phyloP scores from a whole-genome alignment of 2,888 invertebrate genomes.

The Cheilosia scutellata region DNA sequence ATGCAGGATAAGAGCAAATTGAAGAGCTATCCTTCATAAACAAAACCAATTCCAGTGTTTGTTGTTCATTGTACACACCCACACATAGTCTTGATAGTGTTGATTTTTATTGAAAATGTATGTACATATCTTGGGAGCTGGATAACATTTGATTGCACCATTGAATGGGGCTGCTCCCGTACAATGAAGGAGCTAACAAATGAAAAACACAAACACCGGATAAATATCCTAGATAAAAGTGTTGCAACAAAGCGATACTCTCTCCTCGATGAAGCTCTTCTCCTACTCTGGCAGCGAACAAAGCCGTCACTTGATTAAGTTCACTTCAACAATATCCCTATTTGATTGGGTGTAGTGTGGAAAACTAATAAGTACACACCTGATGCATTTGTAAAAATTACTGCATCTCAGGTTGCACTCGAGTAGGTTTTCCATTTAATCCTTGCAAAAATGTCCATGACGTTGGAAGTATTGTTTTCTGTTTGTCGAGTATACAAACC shows the following conservation, averaged over 20 bases:
- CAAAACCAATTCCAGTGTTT: conserved; percentile 54
- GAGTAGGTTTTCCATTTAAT: conserved; percentile 31
- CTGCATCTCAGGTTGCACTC: conserved; percentile 57
- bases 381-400: conserved; percentile 46
- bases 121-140: conserved; percentile 47
- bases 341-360: background rate
- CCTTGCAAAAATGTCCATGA: conserved; percentile 33
- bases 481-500: conserved; percentile 62
- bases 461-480: conserved; percentile 50
- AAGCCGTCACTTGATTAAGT: conserved; percentile 31
- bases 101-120: conserved; percentile 64
- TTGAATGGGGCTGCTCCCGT: conserved; percentile 58
- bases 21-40: conserved; percentile 66
- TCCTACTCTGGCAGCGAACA: background rate
- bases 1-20: conserved; percentile 49
- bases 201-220: conserved; percentile 49
- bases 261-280: background rate
- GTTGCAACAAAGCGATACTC: conserved; percentile 33
- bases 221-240: conserved; percentile 21
- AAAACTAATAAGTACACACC: conserved; percentile 47
- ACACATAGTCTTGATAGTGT: conserved; percentile 15
- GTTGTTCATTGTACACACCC: conserved; percentile 41
- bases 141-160: conserved; percentile 66
- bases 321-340: background rate
- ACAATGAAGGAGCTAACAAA: conserved; percentile 5